phyloP scores from a whole-genome alignment of 2,888 invertebrate genomes.

The Rhagonycha lutea region DNA sequence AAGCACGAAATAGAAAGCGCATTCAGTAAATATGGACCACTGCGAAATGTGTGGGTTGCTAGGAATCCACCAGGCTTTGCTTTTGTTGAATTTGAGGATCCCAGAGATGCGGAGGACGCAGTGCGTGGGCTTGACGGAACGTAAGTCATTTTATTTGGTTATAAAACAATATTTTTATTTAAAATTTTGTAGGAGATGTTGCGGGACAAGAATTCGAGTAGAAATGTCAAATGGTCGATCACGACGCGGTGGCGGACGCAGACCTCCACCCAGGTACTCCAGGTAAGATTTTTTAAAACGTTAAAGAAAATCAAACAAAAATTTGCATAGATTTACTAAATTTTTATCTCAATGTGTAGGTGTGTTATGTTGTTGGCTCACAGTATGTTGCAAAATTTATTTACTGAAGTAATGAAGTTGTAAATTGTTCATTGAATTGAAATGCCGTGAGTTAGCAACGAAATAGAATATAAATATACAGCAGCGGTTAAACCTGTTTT shows the following conservation, averaged over 20 bases:
- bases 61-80: slow-evolving; percentile 92
- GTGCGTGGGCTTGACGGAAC: slow-evolving; percentile 82
- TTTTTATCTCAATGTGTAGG: not conserved
- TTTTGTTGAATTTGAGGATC: slow-evolving; percentile 88
- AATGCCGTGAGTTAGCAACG: slow-evolving; percentile 20
- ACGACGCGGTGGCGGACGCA: slow-evolving; percentile 56
- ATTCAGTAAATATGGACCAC: slow-evolving; percentile 85
- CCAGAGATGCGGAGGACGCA: slow-evolving; percentile 85
- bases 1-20: slow-evolving; percentile 88
- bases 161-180: not conserved
- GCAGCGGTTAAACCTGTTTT: slow-evolving; percentile 41
- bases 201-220: slow-evolving; percentile 86
- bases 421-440: not conserved
- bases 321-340: not conserved
- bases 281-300: slow-evolving; percentile 35
- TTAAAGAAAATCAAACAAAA: not conserved
- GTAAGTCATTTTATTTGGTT: slow-evolving; percentile 58
- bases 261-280: slow-evolving; percentile 52
- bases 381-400: slow-evolving; percentile 4
- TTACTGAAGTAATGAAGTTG: not conserved
- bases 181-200: slow-evolving; percentile 70
- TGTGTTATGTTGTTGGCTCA: slow-evolving; percentile 14
- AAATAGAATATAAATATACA: slow-evolving; percentile 11
- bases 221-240: slow-evolving; percentile 92
- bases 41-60: slow-evolving; percentile 93